Conservation (phyloP, 2,797 vertebrate genomes). For the Pseudomugil tenellus region DNA sequence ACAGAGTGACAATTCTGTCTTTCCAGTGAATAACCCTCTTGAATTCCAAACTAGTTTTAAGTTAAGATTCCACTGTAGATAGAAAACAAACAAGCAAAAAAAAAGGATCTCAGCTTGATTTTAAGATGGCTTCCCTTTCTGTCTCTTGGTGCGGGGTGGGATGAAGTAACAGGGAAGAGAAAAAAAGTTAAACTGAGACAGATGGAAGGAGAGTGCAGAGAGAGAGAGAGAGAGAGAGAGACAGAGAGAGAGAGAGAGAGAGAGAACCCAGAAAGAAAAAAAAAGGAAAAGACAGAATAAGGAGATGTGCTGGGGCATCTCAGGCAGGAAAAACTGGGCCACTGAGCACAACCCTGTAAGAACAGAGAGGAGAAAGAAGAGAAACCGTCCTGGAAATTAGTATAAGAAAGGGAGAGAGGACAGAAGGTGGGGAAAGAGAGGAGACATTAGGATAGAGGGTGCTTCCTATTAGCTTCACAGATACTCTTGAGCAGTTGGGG, state of each 20-base stretch:
- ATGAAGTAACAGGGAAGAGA: slow-evolving; percentile 25
- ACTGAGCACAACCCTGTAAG: slow-evolving; percentile 68
- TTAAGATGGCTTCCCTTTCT: slow-evolving; percentile 57
- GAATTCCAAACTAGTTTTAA: slow-evolving; percentile 31
- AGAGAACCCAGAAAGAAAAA: slow-evolving; percentile 28
- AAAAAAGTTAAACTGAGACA: slow-evolving; percentile 3
- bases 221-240: slow-evolving; percentile 20
- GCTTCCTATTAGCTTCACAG: slow-evolving; percentile 40
- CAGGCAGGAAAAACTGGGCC: slow-evolving; percentile 76
- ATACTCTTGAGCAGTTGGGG: slow-evolving; percentile 52
- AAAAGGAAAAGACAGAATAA: slow-evolving; percentile 38
- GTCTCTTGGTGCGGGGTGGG: slow-evolving; percentile 18
- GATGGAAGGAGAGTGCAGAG: slow-evolving; percentile 30
- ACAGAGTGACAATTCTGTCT: slow-evolving; percentile 29
- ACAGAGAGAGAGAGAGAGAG: slow-evolving; percentile 27
- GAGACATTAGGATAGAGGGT: slow-evolving; percentile 45
- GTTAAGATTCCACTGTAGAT: slow-evolving; percentile 12
- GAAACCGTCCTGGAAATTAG: slow-evolving; percentile 66
- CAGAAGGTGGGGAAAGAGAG: slow-evolving; percentile 57
- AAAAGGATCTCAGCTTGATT: slow-evolving; percentile 15
- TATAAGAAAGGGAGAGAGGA: slow-evolving; percentile 37
- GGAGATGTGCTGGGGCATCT: slow-evolving; percentile 54
- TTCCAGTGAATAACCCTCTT: slow-evolving; percentile 32
- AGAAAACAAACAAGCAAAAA: slow-evolving; percentile 34
- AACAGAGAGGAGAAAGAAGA: slow-evolving; percentile 50